Base-by-base conservation (phyloP, 35 echinoderm and acorn worm species). In the Lytechinus variegatus region DNA sequence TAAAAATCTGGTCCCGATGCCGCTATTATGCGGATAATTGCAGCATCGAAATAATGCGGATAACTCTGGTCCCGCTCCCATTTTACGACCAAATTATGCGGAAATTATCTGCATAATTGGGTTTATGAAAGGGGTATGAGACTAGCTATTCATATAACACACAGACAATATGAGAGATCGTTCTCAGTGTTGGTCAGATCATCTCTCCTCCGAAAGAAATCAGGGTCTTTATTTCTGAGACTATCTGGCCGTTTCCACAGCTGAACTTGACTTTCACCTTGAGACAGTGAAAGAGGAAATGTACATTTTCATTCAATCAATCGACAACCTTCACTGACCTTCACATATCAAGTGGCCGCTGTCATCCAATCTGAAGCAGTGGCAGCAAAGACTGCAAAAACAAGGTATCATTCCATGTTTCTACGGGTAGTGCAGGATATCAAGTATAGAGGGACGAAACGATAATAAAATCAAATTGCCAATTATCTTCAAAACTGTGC, bases 211-310 rank as follows among this genome's bases (percentile, higher is more conserved):
- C 19, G 24, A 79, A n/a, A 7, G 66, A 24, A 27, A 3, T 24
- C 66, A 79, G 66, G 66, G 66, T 79, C 66, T 79, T 58, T 79
- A 24, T 79, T 24, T 79, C 8, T 19, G 14, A 79, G 66, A 79
- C 66, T 79, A 21, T 4, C 19, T 79, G 7, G 14, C 14, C n/a
- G 3, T 72, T 58, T 19, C 19, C n/a, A 4, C 66, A 4, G 66
- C 6, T 79, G 66, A 79, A 79, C 66, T 79, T 79, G 66, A 79
- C 66, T 79, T 79, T 79, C 57, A 79, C 66, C 66, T 79, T 79
- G 66, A 79, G 66, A 79, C 66, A 24, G 16, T 79, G 16, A 6
- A 79, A 79, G 66, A 79, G 66, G 66, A 79, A 79, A 79, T 79
- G 66, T 79, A 79, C 66, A 79, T 79, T 79, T 24, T 79, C 66